phyloP scores from a whole-genome alignment of 2,113 vertebrate species.

The Parus major region DNA sequence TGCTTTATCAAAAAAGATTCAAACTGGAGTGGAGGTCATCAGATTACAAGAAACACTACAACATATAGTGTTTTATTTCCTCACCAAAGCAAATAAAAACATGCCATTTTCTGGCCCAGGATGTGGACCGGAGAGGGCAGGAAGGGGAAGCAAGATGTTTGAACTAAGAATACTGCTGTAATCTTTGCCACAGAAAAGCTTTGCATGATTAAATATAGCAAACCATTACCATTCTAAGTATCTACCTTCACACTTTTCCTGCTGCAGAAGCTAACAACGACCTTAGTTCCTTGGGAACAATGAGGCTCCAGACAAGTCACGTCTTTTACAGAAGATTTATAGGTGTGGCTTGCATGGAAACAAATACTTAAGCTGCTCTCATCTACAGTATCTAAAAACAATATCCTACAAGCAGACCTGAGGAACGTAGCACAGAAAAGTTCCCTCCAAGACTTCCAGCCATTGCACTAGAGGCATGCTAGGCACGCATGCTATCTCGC shows the following conservation, averaged over 20 bases:
- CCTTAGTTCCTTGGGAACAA: neutral
- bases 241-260: neutral
- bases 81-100: neutral
- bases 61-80: neutral
- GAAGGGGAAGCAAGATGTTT: neutral
- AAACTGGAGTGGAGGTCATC: neutral
- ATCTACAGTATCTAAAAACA: neutral
- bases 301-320: neutral
- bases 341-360: neutral
- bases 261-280: neutral
- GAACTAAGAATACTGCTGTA: neutral
- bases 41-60: neutral
- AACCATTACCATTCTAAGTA: neutral
- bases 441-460: neutral
- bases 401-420: neutral
- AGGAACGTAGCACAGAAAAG: neutral
- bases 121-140: neutral
- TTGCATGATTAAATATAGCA: neutral
- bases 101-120: neutral
- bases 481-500: neutral
- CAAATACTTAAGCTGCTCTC: neutral
- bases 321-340: neutral
- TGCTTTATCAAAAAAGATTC: neutral
- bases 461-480: neutral
- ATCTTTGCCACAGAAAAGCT: neutral